phyloP scores from a whole-genome alignment of 35 echinoderm and acorn worm genomes.

The Ptychodera flava region DNA sequence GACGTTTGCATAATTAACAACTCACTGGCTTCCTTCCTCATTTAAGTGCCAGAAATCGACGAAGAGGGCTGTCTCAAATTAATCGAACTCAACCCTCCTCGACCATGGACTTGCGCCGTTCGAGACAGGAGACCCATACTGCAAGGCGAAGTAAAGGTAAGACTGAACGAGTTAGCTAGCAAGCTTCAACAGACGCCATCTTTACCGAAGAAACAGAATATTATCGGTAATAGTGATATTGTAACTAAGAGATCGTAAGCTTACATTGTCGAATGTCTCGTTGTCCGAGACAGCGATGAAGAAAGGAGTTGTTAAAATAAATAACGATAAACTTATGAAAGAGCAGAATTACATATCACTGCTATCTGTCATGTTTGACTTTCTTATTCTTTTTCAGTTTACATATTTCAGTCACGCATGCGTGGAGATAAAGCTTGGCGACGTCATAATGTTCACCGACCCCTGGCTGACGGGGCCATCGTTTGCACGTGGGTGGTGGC shows the following conservation, averaged over 20 bases:
- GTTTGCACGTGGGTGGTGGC: constrained; percentile 95
- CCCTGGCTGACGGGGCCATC: constrained; percentile 94
- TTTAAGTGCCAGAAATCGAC: constrained; percentile 72
- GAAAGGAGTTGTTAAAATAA: too few relatives aligned
- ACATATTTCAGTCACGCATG: constrained; percentile 98
- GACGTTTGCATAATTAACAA: too few relatives aligned
- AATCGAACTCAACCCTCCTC: constrained; percentile 74
- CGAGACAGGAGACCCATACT: constrained; percentile 35
- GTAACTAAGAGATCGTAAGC: too few relatives aligned
- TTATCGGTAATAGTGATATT: too few relatives aligned
- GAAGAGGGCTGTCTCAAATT: constrained; percentile 65
- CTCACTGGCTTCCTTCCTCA: too few relatives aligned
- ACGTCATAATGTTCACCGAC: constrained; percentile 85
- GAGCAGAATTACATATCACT: neutral
- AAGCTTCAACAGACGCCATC: neutral
- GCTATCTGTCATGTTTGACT: neutral
- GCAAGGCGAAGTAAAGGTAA: constrained; percentile 79
- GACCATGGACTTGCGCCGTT: constrained; percentile 63
- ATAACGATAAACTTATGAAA: neutral
- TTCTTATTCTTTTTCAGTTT: constrained; percentile 35
- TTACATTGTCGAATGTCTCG: too few relatives aligned
- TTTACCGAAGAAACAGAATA: neutral
- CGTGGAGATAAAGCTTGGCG: constrained; percentile 77
- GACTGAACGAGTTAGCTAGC: too few relatives aligned
- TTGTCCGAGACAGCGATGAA: too few relatives aligned